phyloP scores from a whole-genome alignment of 2,797 vertebrate species.

The Rhinoraja longicauda region DNA sequence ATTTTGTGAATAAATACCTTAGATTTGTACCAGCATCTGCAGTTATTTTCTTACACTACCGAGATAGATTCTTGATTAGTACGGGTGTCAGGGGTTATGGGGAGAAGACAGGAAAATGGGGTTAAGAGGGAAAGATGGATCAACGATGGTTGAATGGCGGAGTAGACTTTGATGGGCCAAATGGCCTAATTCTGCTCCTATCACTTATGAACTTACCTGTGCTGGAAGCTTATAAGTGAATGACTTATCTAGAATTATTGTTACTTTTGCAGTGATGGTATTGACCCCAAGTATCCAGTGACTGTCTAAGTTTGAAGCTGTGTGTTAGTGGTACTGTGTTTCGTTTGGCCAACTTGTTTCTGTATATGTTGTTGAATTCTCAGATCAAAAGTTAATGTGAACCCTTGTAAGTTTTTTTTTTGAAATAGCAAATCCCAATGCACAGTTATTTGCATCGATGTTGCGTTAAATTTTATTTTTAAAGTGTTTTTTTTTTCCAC shows the following conservation, averaged over 20 bases:
- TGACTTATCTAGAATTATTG: slow-evolving; percentile 13
- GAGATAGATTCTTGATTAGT: no score
- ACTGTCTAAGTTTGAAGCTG: slow-evolving; percentile 1
- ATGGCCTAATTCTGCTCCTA: no score
- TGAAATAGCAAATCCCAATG: background rate
- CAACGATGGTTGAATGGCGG: no score
- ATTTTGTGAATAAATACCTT: no score
- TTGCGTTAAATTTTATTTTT: background rate
- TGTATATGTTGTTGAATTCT: background rate
- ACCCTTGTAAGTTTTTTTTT: background rate
- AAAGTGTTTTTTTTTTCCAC: background rate
- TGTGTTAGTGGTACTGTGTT: background rate
- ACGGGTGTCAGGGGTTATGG: no score
- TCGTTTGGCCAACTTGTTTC: background rate
- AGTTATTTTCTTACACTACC: no score
- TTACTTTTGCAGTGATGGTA: background rate
- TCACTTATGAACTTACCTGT: background rate
- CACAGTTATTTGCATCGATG: background rate
- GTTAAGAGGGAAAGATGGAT: no score
- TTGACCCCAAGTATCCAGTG: background rate
- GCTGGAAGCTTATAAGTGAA: background rate
- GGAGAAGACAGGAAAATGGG: no score
- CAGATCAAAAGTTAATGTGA: background rate
- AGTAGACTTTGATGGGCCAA: no score
- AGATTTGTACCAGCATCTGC: no score